phyloP scores from a whole-genome alignment of 2,888 invertebrate genomes.

The Cheilosia scutellata region DNA sequence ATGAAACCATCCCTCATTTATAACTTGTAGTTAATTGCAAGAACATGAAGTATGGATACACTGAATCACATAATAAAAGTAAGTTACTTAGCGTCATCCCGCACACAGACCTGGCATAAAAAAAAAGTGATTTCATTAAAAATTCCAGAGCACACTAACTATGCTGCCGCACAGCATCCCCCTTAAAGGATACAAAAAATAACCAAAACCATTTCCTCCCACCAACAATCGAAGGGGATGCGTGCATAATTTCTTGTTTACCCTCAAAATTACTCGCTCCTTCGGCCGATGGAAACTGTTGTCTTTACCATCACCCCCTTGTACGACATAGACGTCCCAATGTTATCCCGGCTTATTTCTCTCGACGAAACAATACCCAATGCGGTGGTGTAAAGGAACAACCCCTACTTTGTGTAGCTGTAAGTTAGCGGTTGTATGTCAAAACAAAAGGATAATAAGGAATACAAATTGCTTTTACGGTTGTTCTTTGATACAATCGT shows the following conservation, averaged over 20 bases:
- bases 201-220: slow-evolving; percentile 48
- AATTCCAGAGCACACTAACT: slow-evolving; percentile 42
- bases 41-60: slow-evolving; percentile 33
- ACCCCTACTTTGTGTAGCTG: slow-evolving; percentile 39
- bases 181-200: slow-evolving; percentile 30
- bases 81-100: slow-evolving; percentile 47
- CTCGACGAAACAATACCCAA: slow-evolving; percentile 58
- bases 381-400: slow-evolving; percentile 65
- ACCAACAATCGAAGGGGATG: slow-evolving; percentile 60
- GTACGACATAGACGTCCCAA: slow-evolving; percentile 4
- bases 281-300: slow-evolving; percentile 69
- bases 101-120: not conserved
- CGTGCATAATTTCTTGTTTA: slow-evolving; percentile 76
- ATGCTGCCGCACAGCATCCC: not conserved
- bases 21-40: slow-evolving; percentile 45
- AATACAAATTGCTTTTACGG: slow-evolving; percentile 74
- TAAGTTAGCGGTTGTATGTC: slow-evolving; percentile 83
- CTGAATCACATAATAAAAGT: slow-evolving; percentile 54
- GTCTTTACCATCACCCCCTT: slow-evolving; percentile 65
- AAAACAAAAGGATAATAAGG: slow-evolving; percentile 81
- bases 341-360: slow-evolving; percentile 59
- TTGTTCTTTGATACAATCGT: slow-evolving; percentile 72
- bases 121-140: slow-evolving; percentile 66
- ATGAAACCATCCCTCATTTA: slow-evolving; percentile 25
- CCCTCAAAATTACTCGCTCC: slow-evolving; percentile 76